These are phyloP conservation scores for Amphilophus citrinellus DNA, from an alignment of 2,113 vertebrate species.

Conservation along the genomic window DNA sequence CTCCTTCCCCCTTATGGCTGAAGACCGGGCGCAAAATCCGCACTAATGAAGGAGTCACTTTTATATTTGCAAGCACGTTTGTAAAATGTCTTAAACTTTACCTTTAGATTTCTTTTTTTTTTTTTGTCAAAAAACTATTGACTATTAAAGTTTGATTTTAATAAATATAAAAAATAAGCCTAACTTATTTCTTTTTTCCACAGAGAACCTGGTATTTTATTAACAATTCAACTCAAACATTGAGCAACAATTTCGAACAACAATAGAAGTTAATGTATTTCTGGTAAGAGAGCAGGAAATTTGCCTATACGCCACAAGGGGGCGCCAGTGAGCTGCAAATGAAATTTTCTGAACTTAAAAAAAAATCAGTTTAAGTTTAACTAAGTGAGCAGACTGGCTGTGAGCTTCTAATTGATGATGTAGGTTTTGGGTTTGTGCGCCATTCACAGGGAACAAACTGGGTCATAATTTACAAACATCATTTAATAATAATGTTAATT, in stretches of 20 bases:
- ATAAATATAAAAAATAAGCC: background rate
- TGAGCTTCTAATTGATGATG: slow-evolving; percentile 63
- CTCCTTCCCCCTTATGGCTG: slow-evolving; percentile 66
- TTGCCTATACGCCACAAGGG: slow-evolving; percentile 58
- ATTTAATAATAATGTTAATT: slow-evolving; percentile 83
- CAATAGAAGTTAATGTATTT: background rate
- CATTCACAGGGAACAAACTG: slow-evolving; percentile 71
- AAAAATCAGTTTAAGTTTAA: slow-evolving; percentile 34
- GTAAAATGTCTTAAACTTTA: slow-evolving; percentile 10
- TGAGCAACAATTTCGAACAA: background rate
- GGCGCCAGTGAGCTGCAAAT: slow-evolving; percentile 68
- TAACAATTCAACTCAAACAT: background rate
- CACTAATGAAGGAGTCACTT: slow-evolving; percentile 18
- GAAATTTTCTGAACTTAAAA: background rate
- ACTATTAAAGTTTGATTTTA: background rate
- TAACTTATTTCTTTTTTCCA: background rate
- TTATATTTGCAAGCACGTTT: background rate
- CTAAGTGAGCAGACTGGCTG: slow-evolving; percentile 30
- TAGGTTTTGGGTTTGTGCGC: slow-evolving; percentile 60
- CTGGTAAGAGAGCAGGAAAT: background rate
- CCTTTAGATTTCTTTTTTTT: background rate
- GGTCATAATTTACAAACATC: slow-evolving; percentile 80
- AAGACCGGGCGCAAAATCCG: slow-evolving; percentile 37
- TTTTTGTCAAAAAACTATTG: background rate
- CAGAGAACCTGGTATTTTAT: background rate